Percentiles rank a stretch among this genome's conserved stretches.
These are phyloP conservation scores for Brachionus asplanchnoidis DNA, from an alignment of 1,140 invertebrate genomes.

Conservation along the genomic window DNA sequence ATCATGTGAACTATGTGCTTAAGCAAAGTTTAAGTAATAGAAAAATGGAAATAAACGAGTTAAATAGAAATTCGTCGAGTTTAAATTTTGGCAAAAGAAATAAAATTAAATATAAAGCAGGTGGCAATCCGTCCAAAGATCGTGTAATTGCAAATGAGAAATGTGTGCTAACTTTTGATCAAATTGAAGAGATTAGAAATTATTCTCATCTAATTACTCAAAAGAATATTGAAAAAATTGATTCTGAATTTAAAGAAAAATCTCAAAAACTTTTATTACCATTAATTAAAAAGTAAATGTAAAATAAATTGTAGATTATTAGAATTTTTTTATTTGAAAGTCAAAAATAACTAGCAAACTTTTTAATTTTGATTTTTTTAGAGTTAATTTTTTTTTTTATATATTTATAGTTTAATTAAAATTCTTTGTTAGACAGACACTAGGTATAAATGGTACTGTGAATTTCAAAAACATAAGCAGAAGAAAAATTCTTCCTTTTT, in stretches of 20 bases:
- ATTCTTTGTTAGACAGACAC: too few relatives aligned
- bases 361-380: too few relatives aligned
- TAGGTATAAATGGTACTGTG: too few relatives aligned
- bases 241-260: conserved; percentile 22
- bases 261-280: conserved; percentile 11
- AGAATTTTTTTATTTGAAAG: too few relatives aligned
- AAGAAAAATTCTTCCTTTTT: too few relatives aligned
- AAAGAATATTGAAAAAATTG: conserved; percentile 33
- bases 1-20: background rate
- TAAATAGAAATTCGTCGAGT: background rate
- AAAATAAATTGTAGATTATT: too few relatives aligned
- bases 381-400: too few relatives aligned
- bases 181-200: conserved; percentile 2
- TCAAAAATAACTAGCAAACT: too few relatives aligned
- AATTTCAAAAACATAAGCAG: too few relatives aligned
- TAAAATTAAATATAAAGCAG: background rate
- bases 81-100: background rate
- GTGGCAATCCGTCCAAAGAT: background rate
- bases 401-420: too few relatives aligned
- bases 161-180: background rate
- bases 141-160: background rate
- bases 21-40: background rate
- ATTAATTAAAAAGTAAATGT: conserved; percentile 5
- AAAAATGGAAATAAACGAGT: background rate
- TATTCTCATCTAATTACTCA: background rate